A percentile compares a stretch with the other conserved stretches of the same genome.
Conservation (phyloP, 1,140 invertebrate genomes). For the Melanaphis sacchari region DNA sequence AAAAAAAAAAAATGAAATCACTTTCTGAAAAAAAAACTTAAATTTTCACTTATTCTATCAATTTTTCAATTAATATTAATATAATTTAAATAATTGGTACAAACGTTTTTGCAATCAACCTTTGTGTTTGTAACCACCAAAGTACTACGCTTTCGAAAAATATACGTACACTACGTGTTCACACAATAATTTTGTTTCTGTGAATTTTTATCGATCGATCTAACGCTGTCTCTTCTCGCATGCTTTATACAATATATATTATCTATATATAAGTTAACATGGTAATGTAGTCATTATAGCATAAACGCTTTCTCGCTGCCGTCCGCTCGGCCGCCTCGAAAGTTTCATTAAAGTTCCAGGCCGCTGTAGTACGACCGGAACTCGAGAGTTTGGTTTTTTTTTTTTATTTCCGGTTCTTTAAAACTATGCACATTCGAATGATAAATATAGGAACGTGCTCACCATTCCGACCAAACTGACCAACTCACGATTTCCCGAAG, state of each 20-base stretch:
- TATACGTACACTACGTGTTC: neutral
- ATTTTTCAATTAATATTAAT: neutral
- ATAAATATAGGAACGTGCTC: neutral
- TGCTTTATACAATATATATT: neutral
- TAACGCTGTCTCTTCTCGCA: neutral
- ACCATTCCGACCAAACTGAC: neutral
- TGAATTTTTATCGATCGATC: neutral
- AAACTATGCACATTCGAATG: neutral
- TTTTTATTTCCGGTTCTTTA: neutral
- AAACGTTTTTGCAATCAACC: neutral
- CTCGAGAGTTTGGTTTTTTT: neutral
- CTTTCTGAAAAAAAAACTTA: too few relatives aligned
- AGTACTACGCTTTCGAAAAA: neutral
- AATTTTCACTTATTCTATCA: neutral
- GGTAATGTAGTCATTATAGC: neutral
- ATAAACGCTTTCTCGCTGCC: neutral
- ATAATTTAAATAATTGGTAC: neutral
- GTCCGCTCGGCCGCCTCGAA: neutral
- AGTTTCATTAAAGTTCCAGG: constrained; percentile 1
- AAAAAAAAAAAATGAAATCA: too few relatives aligned
- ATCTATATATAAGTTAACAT: neutral
- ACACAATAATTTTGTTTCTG: neutral
- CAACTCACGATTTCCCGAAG: neutral
- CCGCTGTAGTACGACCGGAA: neutral
- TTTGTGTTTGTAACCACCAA: neutral